A percentile compares a stretch with the other conserved stretches of the same genome.
phyloP scores from a whole-genome alignment of 2,113 vertebrate genomes.

The Centropristis striata region DNA sequence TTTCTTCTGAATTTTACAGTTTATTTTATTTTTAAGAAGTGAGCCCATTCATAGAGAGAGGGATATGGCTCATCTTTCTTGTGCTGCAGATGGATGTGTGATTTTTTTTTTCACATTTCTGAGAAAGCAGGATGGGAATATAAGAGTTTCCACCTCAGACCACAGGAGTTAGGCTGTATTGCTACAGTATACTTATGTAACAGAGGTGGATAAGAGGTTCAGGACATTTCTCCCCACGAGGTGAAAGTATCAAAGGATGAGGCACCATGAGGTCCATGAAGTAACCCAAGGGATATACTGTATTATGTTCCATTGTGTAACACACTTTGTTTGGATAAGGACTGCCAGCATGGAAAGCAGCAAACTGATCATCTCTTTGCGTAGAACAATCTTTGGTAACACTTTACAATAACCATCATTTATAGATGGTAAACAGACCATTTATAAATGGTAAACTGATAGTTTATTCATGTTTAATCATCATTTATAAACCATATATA shows the following conservation, averaged over 20 bases:
- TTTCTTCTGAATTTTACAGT: background rate
- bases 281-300: constrained; percentile 3
- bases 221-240: constrained; percentile 55
- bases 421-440: no score
- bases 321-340: constrained; percentile 26
- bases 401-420: no score
- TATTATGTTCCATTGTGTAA: constrained; percentile 48
- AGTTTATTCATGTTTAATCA: no score
- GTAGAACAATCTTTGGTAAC: no score
- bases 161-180: constrained; percentile 29
- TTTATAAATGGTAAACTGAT: no score
- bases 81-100: constrained; percentile 13
- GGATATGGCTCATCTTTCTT: constrained; percentile 1
- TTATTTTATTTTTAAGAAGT: constrained; percentile 28
- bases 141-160: constrained; percentile 19
- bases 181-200: constrained; percentile 44
- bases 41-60: constrained; percentile 16
- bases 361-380: constrained; percentile 8
- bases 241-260: constrained; percentile 38
- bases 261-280: constrained; percentile 14
- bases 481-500: no score
- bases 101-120: constrained; percentile 26
- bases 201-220: constrained; percentile 40
- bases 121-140: constrained; percentile 32
- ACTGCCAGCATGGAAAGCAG: background rate